A percentile compares a stretch with the other conserved stretches of the same genome.
phyloP scores from a whole-genome alignment of 2,888 invertebrate genomes.

The Cactoblastis cactorum region DNA sequence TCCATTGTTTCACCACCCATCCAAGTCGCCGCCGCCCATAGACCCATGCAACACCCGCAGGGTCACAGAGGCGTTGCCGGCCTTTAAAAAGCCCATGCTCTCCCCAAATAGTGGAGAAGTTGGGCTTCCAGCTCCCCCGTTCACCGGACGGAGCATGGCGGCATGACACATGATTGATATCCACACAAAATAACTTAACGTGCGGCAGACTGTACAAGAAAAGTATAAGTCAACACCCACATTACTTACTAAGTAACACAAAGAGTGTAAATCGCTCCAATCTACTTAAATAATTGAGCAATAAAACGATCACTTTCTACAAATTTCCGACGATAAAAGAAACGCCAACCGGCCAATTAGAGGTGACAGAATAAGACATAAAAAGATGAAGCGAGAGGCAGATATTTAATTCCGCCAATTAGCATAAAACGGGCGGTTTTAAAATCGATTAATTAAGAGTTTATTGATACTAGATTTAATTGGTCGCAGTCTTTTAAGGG shows the following conservation, averaged over 20 bases:
- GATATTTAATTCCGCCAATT: constrained; percentile 14
- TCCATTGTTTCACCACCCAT: no score
- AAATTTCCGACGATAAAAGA: constrained; percentile 27
- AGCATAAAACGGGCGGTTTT: constrained; percentile 7
- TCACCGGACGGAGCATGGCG: no score
- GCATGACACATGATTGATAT: no score
- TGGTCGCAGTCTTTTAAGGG: constrained; percentile 7
- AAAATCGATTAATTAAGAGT: constrained; percentile 14
- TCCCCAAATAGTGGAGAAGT: no score
- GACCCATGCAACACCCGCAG: no score
- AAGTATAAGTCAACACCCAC: neutral
- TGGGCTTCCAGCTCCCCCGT: no score
- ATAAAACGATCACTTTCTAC: constrained; percentile 26
- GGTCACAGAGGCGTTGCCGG: no score
- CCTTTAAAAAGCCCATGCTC: no score
- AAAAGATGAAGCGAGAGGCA: constrained; percentile 22
- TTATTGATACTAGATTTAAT: constrained; percentile 10
- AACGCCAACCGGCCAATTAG: constrained; percentile 25
- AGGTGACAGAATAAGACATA: constrained; percentile 38
- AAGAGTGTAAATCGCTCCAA: neutral
- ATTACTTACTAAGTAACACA: no score
- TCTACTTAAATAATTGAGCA: constrained; percentile 17
- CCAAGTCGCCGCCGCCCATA: no score
- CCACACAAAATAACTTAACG: no score
- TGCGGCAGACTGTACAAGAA: neutral